Conservation (phyloP, 2,888 invertebrate species). For the Leptinotarsa rubiginosa region DNA sequence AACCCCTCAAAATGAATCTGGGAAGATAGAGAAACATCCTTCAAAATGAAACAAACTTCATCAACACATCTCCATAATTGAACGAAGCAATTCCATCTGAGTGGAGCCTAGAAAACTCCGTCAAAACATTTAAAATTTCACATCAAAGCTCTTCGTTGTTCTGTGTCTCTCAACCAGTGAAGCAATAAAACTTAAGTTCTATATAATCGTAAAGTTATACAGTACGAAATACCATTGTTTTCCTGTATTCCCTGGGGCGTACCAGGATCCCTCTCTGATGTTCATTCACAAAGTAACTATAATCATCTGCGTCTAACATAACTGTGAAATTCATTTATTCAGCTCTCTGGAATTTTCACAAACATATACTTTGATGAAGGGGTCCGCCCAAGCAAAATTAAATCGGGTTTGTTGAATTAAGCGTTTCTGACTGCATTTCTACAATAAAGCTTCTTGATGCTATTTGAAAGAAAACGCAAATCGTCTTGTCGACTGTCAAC, state of each 20-base stretch:
- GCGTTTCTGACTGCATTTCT: background rate
- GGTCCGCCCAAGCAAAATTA: background rate
- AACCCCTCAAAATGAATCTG: background rate
- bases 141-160: background rate
- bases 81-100: background rate
- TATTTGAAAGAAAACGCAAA: too few relatives aligned
- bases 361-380: background rate
- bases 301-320: slow-evolving; percentile 2
- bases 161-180: background rate
- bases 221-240: slow-evolving; percentile 9
- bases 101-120: background rate
- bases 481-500: too few relatives aligned
- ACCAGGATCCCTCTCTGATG: slow-evolving; percentile 14
- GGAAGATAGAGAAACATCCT: background rate
- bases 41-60: background rate
- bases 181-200: slow-evolving; percentile 15
- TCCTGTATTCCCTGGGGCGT: slow-evolving; percentile 6
- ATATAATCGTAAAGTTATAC: slow-evolving; percentile 13
- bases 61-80: background rate
- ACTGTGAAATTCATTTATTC: slow-evolving; percentile 4
- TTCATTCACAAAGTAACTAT: slow-evolving; percentile 25
- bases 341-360: background rate
- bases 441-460: too few relatives aligned
- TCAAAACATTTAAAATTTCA: slow-evolving; percentile 10
- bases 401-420: background rate